phyloP scores from a whole-genome alignment of 2,113 vertebrate species.

The Oreotrochilus melanogaster region DNA sequence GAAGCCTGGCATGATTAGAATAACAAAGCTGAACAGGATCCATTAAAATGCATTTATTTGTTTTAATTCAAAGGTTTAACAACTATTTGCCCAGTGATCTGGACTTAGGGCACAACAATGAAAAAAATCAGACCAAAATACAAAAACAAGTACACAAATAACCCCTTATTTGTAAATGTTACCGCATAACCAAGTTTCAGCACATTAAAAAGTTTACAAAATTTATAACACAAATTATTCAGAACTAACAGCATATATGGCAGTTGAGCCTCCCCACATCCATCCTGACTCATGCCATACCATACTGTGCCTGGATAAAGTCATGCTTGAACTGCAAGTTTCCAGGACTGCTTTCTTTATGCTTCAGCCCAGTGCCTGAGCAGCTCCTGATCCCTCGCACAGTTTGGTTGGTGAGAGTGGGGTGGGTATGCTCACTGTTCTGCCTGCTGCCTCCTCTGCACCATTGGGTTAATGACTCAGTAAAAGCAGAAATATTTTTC shows the following conservation, averaged over 20 bases:
- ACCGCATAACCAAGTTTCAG: constrained; percentile 45
- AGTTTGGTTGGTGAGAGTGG: accelerated
- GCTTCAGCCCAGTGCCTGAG: neutral
- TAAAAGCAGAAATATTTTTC: constrained; percentile 5
- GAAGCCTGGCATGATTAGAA: neutral
- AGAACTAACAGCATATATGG: neutral
- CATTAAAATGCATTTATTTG: constrained; percentile 60
- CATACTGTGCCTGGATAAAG: neutral
- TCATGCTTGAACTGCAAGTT: neutral
- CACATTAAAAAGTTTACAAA: constrained; percentile 67
- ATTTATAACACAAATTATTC: constrained; percentile 1
- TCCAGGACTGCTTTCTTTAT: neutral
- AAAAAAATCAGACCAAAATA: constrained; percentile 57
- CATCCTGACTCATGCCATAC: neutral
- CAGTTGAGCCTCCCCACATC: neutral
- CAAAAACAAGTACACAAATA: constrained; percentile 68
- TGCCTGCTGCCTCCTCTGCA: constrained; percentile 19
- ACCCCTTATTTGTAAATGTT: constrained; percentile 45
- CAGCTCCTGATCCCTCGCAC: neutral
- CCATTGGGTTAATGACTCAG: constrained; percentile 4
- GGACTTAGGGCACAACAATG: constrained; percentile 39
- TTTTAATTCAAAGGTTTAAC: constrained; percentile 52
- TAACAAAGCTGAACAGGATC: neutral
- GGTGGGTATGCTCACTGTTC: neutral
- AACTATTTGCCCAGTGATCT: constrained; percentile 6